These are phyloP conservation scores for Pseudocheirus occidentalis DNA, from an alignment of 2,797 vertebrate species.

Conservation along the genomic window DNA sequence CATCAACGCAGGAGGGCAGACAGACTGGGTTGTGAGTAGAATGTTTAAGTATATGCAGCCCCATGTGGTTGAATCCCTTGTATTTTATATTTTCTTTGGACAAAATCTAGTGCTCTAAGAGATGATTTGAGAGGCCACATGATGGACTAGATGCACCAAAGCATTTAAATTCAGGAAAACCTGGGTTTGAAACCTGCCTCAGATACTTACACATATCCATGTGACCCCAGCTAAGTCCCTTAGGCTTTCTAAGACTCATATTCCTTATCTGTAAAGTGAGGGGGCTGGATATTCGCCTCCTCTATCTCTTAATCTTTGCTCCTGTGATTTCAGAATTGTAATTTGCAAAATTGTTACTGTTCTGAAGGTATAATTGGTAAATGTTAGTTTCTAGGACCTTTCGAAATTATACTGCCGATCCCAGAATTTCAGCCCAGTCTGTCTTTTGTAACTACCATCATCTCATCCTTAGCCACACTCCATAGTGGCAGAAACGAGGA, in stretches of 20 bases:
- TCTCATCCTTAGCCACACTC: neutral
- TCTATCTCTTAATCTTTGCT: neutral
- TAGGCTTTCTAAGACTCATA: neutral
- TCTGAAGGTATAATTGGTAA: conserved; percentile 3
- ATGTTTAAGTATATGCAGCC: conserved; percentile 20
- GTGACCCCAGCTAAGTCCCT: neutral
- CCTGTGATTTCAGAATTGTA: neutral
- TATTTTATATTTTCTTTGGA: conserved; percentile 4
- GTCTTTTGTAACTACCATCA: neutral
- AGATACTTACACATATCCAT: neutral
- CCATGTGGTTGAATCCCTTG: conserved; percentile 8
- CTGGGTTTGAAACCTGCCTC: neutral
- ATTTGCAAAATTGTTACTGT: neutral
- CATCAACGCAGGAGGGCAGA: neutral
- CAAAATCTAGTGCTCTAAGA: neutral
- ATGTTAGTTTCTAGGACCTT: conserved; percentile 43
- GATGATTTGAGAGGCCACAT: neutral
- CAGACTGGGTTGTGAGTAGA: neutral
- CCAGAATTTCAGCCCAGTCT: conserved; percentile 10
- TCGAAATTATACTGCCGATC: conserved; percentile 29
- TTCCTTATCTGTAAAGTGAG: neutral
- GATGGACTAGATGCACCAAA: neutral
- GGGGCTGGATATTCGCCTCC: neutral
- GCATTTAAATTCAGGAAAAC: neutral
- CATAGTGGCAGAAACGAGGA: neutral